Conservation (phyloP, 1,140 invertebrate species). For the Aphelinus atriplicis region DNA sequence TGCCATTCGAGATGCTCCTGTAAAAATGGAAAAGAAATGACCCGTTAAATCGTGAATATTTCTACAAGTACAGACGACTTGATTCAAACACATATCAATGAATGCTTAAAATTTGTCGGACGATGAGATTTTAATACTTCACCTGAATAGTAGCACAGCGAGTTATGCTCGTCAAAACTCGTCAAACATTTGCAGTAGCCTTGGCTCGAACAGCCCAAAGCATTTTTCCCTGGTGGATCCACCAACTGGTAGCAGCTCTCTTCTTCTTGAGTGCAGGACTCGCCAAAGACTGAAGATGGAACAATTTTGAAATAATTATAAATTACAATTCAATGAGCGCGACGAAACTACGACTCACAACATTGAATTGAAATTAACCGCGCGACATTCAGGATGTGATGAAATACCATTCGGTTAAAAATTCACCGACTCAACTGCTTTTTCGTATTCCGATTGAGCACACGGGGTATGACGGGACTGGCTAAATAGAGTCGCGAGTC, state of each 20-base stretch:
- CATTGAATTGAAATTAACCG: too few species aligned
- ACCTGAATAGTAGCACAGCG: conserved; percentile 19
- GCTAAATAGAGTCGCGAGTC: too few species aligned
- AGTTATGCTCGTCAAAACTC: background rate
- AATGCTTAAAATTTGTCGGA: background rate
- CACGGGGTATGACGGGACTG: too few species aligned
- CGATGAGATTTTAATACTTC: background rate
- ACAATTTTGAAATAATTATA: background rate
- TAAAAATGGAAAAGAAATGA: background rate
- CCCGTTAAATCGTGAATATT: too few species aligned
- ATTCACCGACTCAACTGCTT: too few species aligned
- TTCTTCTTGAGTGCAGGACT: background rate
- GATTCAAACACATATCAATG: too few species aligned
- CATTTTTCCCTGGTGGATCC: background rate
- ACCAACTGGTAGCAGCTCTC: conserved; percentile 20
- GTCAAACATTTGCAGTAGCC: background rate
- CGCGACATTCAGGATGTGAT: too few species aligned
- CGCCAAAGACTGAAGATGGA: conserved; percentile 16
- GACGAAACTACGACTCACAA: too few species aligned
- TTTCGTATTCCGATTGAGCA: too few species aligned
- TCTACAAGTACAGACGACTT: too few species aligned
- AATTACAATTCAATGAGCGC: too few species aligned
- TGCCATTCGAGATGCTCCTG: background rate
- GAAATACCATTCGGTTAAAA: too few species aligned
- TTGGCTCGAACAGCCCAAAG: conserved; percentile 5